Evolutionary conservation across 2,113 vertebrate species (phyloP).

Genomic region (Nannospalax galili): DNA sequence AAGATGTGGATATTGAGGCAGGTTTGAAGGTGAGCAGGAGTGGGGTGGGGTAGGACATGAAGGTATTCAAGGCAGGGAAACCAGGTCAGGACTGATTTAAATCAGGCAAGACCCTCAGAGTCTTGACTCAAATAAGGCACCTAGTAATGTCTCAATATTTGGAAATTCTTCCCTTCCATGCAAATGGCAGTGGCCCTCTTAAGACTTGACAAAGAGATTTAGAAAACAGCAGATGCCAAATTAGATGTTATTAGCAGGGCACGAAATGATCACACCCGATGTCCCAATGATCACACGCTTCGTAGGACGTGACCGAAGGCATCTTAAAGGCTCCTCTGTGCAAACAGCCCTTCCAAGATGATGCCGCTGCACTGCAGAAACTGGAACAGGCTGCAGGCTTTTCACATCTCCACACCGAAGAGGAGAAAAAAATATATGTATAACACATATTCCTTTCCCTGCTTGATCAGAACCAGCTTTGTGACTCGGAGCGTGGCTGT

Average conservation of each 20-base stretch:
- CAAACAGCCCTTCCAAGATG: neutral
- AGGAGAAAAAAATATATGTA: neutral
- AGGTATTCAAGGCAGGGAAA: no score
- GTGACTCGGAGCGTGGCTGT: neutral
- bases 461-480: neutral
- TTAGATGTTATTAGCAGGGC: constrained; percentile 3
- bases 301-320: neutral
- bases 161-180: neutral
- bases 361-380: neutral
- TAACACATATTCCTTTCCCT: no score
- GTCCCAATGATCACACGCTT: neutral
- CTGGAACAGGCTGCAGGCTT: neutral
- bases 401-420: neutral
- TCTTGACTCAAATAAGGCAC: neutral
- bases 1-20: no score
- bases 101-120: neutral
- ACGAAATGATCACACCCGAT: neutral
- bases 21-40: neutral
- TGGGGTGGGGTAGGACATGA: neutral
- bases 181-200: constrained; percentile 8
- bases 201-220: constrained; percentile 25
- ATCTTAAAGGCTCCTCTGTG: neutral
- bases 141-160: neutral
- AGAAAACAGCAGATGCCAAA: constrained; percentile 14
- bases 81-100: neutral